These are phyloP conservation scores for Gandaritis pyraliata DNA, from an alignment of 2,888 invertebrate genomes.

Conservation along the genomic window DNA sequence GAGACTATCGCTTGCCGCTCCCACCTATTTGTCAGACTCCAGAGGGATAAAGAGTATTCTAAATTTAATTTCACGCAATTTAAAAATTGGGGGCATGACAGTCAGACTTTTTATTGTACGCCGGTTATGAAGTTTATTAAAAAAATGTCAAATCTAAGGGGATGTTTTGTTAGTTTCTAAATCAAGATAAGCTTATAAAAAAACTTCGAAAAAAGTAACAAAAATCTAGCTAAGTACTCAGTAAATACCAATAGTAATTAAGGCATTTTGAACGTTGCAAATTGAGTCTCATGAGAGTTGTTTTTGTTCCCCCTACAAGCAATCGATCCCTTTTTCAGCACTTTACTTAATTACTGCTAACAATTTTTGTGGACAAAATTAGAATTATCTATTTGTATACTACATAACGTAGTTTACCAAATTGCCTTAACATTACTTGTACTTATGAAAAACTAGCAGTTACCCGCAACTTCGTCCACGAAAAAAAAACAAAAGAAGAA, in stretches of 20 bases:
- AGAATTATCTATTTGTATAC: too few species aligned
- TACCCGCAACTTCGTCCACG: too few species aligned
- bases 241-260: too few species aligned
- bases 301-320: slow-evolving; percentile 40
- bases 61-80: slow-evolving; percentile 85
- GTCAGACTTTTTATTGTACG: slow-evolving; percentile 70
- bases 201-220: neutral
- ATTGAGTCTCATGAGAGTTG: slow-evolving; percentile 42
- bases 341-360: slow-evolving; percentile 50
- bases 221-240: neutral
- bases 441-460: too few species aligned
- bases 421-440: too few species aligned
- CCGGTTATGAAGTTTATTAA: slow-evolving; percentile 70
- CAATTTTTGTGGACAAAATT: slow-evolving; percentile 17
- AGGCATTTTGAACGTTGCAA: neutral
- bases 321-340: slow-evolving; percentile 48
- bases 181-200: neutral
- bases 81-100: slow-evolving; percentile 73
- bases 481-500: too few species aligned
- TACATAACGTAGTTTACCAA: too few species aligned
- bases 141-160: slow-evolving; percentile 50
- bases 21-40: slow-evolving; percentile 82
- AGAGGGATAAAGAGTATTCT: slow-evolving; percentile 76
- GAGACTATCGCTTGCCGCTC: slow-evolving; percentile 78
- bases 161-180: neutral